Evolutionary conservation across 2,888 invertebrate species (phyloP).

Genomic region (Thysanoteuthis rhombus): DNA sequence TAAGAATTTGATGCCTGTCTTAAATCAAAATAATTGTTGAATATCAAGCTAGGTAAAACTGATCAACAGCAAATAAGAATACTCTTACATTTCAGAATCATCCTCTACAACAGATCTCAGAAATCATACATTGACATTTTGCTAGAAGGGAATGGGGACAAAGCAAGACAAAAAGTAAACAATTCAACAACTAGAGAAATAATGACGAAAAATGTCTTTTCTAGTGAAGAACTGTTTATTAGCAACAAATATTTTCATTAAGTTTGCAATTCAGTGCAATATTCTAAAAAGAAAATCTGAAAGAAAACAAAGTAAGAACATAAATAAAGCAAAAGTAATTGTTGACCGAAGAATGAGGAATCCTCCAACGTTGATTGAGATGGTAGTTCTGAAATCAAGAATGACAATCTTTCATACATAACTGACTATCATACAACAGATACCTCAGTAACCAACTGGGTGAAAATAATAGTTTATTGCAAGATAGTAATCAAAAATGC

Average conservation of each 20-base stretch:
- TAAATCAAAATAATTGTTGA: too few relatives aligned
- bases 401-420: background rate
- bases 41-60: background rate
- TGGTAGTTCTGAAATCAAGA: background rate
- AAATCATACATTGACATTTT: background rate
- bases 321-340: background rate
- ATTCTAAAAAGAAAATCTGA: conserved; percentile 12
- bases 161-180: conserved; percentile 17
- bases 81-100: background rate
- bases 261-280: background rate
- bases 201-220: conserved; percentile 31
- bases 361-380: background rate
- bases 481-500: background rate
- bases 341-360: background rate
- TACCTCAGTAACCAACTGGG: background rate
- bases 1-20: too few relatives aligned
- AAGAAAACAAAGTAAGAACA: background rate
- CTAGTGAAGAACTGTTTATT: conserved; percentile 31
- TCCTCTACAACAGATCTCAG: background rate
- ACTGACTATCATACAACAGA: background rate
- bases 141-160: background rate
- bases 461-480: background rate
- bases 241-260: conserved; percentile 17
- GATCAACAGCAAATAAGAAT: background rate
- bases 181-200: conserved; percentile 31